phyloP scores from a whole-genome alignment of 2,797 vertebrate genomes.

The Ciconia nigra region DNA sequence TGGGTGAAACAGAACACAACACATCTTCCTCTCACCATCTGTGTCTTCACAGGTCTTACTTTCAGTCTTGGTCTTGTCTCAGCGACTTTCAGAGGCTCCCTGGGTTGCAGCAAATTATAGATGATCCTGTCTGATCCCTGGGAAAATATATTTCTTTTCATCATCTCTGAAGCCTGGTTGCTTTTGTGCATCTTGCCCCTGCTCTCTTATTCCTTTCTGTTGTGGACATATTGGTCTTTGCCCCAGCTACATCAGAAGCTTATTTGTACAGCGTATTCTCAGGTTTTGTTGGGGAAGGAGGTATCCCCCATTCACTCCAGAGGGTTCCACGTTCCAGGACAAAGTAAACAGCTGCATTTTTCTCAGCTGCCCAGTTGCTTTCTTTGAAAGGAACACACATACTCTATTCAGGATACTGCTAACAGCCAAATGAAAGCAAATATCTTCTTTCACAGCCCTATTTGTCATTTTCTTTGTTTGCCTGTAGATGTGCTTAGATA shows the following conservation, averaged over 20 bases:
- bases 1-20: neutral
- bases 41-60: neutral
- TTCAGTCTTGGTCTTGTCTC: neutral
- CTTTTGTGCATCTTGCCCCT: neutral
- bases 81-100: neutral
- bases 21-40: neutral
- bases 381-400: neutral
- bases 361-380: neutral
- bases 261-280: neutral
- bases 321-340: neutral
- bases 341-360: neutral
- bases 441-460: neutral
- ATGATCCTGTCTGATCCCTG: neutral
- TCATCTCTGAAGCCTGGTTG: neutral
- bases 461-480: neutral
- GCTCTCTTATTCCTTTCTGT: neutral
- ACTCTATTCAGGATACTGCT: neutral
- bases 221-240: neutral
- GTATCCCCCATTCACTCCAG: neutral
- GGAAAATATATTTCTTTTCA: neutral
- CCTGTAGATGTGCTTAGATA: neutral
- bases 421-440: neutral
- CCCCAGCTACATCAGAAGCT: neutral
- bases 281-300: neutral
- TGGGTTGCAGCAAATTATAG: conserved; percentile 26